Evolutionary conservation across 2,113 vertebrate genomes (phyloP), one percentile per base, ranked within the genome.

Genomic region (Erythrocercus mccallii): DNA sequence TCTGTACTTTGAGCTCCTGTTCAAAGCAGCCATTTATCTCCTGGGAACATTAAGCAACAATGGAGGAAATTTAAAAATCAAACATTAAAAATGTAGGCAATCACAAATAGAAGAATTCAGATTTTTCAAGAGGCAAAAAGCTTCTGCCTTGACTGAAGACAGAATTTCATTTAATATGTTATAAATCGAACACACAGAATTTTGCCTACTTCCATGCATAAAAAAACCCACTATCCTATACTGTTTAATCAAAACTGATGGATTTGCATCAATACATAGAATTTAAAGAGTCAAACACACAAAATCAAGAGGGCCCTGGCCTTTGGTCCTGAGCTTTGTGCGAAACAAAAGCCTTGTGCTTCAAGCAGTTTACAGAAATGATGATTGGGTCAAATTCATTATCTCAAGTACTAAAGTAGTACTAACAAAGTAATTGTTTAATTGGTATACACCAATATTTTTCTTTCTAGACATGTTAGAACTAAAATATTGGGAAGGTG

Each of bases 321-420:
- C 56, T 66, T 51, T 2, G 0, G 37, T 40, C 25, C 45, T 44
- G 12, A 65, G 12, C 14, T 35, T 33, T 19, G 33, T 8, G 27
- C 6, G n/a, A 31, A 64, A 20, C 12, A 60, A 6, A 22, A 47
- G 6, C 1, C 7, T 2, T n/a, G 2, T 4, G 14, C 5, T 51
- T 56, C n/a, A 37, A 5, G 25, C 15, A 19, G 3, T 12, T 53
- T 11, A 8, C 15, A 19, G 21, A 58, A 66, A 40, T 2, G 3
- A 24, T 7, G 6, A 42, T 5, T 6, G 50, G 25, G 15, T 1
- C 37, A 6, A 37, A 27, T 3, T 31, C 6, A 45, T 37, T n/a
- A 44, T 25, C 70, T 50, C 9, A 35, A 30, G 6, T 13, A 12
- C 38, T 24, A n/a, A 30, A 5, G 16, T 16, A 51, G 3, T 5